Percentiles rank a stretch among this genome's conserved stretches.
These are phyloP conservation scores for Polydrusus pterygomalis DNA, from an alignment of 2,888 invertebrate species.

Conservation along the genomic window DNA sequence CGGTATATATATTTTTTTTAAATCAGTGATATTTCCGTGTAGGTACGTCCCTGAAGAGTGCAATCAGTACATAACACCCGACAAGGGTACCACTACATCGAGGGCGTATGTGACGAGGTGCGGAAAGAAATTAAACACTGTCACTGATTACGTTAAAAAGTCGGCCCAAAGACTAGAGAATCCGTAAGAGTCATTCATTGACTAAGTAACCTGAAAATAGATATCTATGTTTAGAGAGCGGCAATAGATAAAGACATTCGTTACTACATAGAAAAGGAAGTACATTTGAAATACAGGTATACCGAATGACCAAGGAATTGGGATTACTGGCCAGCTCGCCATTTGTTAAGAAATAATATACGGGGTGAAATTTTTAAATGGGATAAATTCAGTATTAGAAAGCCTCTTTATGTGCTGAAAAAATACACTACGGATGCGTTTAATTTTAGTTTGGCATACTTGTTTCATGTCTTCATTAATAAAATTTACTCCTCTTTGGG, in stretches of 20 bases:
- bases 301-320: no score
- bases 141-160: conserved; percentile 45
- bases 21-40: not conserved
- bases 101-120: conserved; percentile 60
- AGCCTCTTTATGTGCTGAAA: no score
- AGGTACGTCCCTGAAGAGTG: conserved; percentile 20
- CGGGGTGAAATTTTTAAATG: no score
- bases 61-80: conserved; percentile 35
- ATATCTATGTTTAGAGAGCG: conserved; percentile 55
- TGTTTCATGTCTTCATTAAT: no score
- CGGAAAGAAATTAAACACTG: conserved; percentile 60
- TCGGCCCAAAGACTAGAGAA: conserved; percentile 39
- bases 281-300: not conserved
- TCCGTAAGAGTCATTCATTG: conserved; percentile 54
- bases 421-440: no score
- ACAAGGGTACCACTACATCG: conserved; percentile 38
- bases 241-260: conserved; percentile 32
- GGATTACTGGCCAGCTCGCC: no score
- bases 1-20: not conserved
- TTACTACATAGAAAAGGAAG: conserved; percentile 36
- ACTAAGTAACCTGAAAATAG: conserved; percentile 61
- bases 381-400: no score
- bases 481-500: no score
- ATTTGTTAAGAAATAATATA: no score
- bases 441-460: no score